Percentiles rank a stretch among this genome's conserved stretches.
phyloP scores from a whole-genome alignment of 2,113 vertebrate genomes.

The Trochalopteron elliotii region DNA sequence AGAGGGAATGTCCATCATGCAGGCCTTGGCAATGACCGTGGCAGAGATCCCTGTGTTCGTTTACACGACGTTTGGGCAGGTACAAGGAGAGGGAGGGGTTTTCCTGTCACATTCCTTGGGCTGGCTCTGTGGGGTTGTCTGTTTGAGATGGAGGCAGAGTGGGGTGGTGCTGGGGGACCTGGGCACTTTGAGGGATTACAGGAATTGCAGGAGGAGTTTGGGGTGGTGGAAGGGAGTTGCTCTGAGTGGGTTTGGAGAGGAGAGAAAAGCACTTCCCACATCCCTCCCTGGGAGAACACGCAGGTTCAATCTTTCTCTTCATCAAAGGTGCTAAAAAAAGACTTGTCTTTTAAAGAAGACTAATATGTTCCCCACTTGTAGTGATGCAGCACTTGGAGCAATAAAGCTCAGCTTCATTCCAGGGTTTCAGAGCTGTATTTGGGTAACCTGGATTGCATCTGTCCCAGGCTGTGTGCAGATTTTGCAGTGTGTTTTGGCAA shows the following conservation, averaged over 20 bases:
- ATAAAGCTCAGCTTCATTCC: background rate
- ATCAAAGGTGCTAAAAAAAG: background rate
- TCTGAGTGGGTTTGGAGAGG: background rate
- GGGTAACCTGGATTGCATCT: background rate
- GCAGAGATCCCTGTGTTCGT: slow-evolving; percentile 98
- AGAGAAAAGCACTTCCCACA: background rate
- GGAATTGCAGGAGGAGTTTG: background rate
- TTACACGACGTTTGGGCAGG: slow-evolving; percentile 96
- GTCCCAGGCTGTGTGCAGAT: background rate
- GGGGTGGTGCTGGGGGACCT: background rate
- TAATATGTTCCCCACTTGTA: background rate
- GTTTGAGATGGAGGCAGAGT: background rate
- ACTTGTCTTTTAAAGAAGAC: background rate
- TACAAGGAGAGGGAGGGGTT: slow-evolving; percentile 33
- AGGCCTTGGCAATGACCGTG: slow-evolving; percentile 97
- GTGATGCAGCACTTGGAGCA: background rate
- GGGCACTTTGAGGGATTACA: background rate
- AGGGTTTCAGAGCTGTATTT: background rate
- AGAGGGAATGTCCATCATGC: slow-evolving; percentile 91
- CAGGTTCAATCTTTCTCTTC: background rate
- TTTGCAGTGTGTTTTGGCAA: background rate
- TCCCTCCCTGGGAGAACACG: background rate
- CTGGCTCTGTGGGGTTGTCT: background rate
- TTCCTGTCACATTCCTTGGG: background rate
- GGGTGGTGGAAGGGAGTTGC: background rate